phyloP scores from a whole-genome alignment of 2,113 vertebrate genomes.

The Corythornis cristatus region DNA sequence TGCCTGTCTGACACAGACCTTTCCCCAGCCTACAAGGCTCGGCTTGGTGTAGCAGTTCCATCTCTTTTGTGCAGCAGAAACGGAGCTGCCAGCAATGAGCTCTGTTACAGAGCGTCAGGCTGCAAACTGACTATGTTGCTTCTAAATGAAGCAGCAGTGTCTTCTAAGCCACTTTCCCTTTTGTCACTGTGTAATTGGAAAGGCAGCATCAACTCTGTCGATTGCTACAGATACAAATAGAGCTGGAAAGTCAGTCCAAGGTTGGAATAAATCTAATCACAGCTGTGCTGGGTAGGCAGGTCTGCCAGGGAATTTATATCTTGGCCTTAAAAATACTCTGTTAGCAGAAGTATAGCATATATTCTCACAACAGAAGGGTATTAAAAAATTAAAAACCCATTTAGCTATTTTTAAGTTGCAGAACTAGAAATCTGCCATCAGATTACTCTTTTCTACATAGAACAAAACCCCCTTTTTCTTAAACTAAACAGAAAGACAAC shows the following conservation, averaged over 20 bases:
- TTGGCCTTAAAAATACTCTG: background rate
- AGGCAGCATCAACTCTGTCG: background rate
- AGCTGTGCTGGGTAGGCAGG: background rate
- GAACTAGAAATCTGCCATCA: background rate
- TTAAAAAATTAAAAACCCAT: background rate
- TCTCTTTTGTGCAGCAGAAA: background rate
- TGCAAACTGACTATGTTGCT: background rate
- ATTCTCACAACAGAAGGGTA: background rate
- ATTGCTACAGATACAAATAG: background rate
- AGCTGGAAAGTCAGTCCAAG: background rate
- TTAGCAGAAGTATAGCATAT: background rate
- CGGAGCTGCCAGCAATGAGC: background rate
- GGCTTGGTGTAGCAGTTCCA: background rate
- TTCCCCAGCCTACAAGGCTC: background rate
- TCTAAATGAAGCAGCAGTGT: background rate
- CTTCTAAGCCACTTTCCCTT: background rate
- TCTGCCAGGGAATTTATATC: constrained; percentile 4
- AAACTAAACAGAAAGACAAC: background rate
- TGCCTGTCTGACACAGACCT: background rate
- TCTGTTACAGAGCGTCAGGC: background rate
- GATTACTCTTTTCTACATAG: background rate
- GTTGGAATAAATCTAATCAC: background rate
- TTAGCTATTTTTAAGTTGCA: constrained; percentile 6
- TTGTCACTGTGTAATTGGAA: background rate
- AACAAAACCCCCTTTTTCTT: background rate